Evolutionary conservation across 2,888 invertebrate genomes (phyloP).

Genomic region (Leucozona laternaria): DNA sequence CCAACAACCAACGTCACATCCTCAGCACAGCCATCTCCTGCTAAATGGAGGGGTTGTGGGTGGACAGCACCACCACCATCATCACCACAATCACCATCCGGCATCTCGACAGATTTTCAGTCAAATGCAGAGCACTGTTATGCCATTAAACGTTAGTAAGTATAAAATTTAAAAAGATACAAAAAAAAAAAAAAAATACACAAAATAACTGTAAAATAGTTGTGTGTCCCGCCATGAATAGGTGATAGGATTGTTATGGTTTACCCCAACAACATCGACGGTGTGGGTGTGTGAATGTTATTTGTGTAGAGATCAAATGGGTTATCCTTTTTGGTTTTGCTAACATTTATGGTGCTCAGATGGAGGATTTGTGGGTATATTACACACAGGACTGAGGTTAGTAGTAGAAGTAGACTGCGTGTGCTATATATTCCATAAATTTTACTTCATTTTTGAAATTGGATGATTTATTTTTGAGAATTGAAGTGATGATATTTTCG

Average conservation of each 20-base stretch:
- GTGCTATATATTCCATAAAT: not conserved
- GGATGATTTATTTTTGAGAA: not conserved
- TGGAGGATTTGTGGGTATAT: constrained; percentile 24
- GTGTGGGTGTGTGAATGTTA: constrained; percentile 5
- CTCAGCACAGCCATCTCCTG: constrained; percentile 67
- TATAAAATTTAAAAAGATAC: constrained; percentile 76
- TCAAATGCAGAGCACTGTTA: constrained; percentile 82
- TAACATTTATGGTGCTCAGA: constrained; percentile 22
- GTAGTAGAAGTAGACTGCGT: not conserved
- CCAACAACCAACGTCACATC: constrained; percentile 69
- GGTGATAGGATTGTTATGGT: constrained; percentile 65
- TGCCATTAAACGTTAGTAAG: constrained; percentile 84
- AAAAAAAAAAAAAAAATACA: not conserved
- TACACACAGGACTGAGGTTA: constrained; percentile 6
- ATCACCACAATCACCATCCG: constrained; percentile 76
- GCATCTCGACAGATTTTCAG: constrained; percentile 82
- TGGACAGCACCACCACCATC: constrained; percentile 62
- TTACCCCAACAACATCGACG: constrained; percentile 2
- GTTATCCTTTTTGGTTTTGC: constrained; percentile 58
- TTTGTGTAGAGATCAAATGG: constrained; percentile 59
- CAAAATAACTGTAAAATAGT: constrained; percentile 41
- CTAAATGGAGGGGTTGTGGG: constrained; percentile 67
- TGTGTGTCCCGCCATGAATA: constrained; percentile 56
- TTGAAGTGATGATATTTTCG: not conserved
- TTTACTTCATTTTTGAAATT: not conserved